Evolutionary conservation across 2,888 invertebrate genomes (phyloP), one percentile per base, ranked within the genome.

Genomic region (Cataglyphis albicans): DNA sequence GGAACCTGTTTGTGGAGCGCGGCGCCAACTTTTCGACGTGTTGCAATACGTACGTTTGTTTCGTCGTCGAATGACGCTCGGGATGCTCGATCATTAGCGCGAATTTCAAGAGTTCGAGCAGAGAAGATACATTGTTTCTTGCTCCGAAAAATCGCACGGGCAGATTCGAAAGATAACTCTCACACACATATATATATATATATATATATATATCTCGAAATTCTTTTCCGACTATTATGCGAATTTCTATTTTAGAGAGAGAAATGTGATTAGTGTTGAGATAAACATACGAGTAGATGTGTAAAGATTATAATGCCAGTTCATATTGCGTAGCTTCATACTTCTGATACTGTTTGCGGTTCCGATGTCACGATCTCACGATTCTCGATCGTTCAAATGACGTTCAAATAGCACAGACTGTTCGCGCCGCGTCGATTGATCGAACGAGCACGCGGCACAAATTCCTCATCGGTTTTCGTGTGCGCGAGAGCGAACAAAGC

Each of bases 1-100:
- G 93, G 92, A 92, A 92, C 91, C 90, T 88, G 88, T 87, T 44
- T 84, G 72, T 70, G 84, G 84, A 87, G 86, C 78, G 81, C 63
- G 88, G 75, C 83, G 84, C 84, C 86, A 75, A 83, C 84, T 82
- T 82, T 75, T 83, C 57, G 70, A 64, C 84, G 63, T 68, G 68
- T 67, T 80, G 59, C 59, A 72, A 80, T 48, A 65, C 52, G 61
- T 65, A 63, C 29, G 63, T 76, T 59, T 52, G 63, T 72, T 38
- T 65, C 64, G 6, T 48, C 41, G 67, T 82, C 84, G 83, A 83
- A 82, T 83, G 89, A 85, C 86, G 35, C 35, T 35, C 35, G 84
- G 75, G 57, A 38, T 65, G 73, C 83, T 84, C 84, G 75, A 84
- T 75, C 70, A 70, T 64, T 75, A 52, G 63, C 29, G 67, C 52